Evolutionary conservation across 2,888 invertebrate species (phyloP), one percentile per base, ranked within the genome.

Genomic region (Anthophora plumipes): DNA sequence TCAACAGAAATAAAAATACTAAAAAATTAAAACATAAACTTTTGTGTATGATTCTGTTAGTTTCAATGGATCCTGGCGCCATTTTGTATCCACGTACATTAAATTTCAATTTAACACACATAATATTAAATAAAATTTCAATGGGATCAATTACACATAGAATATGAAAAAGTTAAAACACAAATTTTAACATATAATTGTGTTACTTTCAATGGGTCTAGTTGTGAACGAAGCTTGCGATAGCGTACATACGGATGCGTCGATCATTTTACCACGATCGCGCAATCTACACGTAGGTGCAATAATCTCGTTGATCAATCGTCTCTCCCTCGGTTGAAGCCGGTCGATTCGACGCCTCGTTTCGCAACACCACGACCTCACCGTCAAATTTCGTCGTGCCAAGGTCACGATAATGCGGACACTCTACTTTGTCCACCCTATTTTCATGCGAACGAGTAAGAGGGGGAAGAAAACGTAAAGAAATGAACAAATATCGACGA

Each of bases 381-480:
- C 37, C 48, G 39, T 31, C n/a, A 41, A 74, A 75, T 60, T 52
- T 68, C 60, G 5, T 59, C 37, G 68, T 39, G 39, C 60, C 74
- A 72, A 64, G 72, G 72, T 48, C 55, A 31, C 74, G 43, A 60
- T 37, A 75, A 75, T 20, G 67, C 67, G 20, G 31, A 43, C 59
- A 39, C 61, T 31, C 37, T 22, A 14, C 31, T 48, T 48, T 39
- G 41, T 12, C 22, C 52, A 22, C 3, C 39, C 20, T 46, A 11
- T 75, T 57, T 41, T 50, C 11, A 20, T 41, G 25, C 8, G 11
- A 41, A 3, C 8, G 14, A 57, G 31, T 3, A 31, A 1, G 31
- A 31, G 31, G 4, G 31, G 31, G 31, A 31, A 31, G 31, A 67
- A 41, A 41, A 20, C n/a, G 5, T n/a, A n/a, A 31, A 31, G 31